Evolutionary conservation across 1,140 invertebrate genomes (phyloP).

Genomic region (Drosophila neocordata): DNA sequence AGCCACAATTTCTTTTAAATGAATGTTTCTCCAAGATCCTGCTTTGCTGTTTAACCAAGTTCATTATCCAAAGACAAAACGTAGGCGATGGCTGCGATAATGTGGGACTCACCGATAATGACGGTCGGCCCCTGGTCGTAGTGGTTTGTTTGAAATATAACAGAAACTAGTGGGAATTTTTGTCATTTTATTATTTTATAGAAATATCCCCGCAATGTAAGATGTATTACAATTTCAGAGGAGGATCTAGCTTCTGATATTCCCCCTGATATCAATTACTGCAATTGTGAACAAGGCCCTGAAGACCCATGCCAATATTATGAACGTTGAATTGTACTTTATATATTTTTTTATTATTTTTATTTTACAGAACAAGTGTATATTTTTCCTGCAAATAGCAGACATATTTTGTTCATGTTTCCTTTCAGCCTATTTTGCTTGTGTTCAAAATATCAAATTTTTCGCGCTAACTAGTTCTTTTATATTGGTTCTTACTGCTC

Average conservation of each 20-base stretch:
- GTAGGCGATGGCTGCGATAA: slow-evolving; percentile 48
- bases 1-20: neutral
- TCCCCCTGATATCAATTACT: slow-evolving; percentile 48
- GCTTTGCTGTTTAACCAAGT: slow-evolving; percentile 68
- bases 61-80: slow-evolving; percentile 57
- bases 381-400: neutral
- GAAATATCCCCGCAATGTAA: slow-evolving; percentile 63
- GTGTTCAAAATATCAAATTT: too few species aligned
- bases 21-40: slow-evolving; percentile 39
- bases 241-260: slow-evolving; percentile 64
- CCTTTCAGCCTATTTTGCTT: too few species aligned
- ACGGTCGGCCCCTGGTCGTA: slow-evolving; percentile 63
- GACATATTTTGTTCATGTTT: neutral
- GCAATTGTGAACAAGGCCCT: slow-evolving; percentile 43
- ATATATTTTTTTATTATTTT: slow-evolving; percentile 24
- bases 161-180: neutral
- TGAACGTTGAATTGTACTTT: slow-evolving; percentile 8
- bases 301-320: slow-evolving; percentile 36
- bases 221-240: slow-evolving; percentile 52
- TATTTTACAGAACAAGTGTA: neutral
- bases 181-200: neutral
- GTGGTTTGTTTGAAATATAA: slow-evolving; percentile 42
- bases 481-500: too few species aligned
- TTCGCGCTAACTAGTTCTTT: too few species aligned
- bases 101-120: slow-evolving; percentile 56